These are phyloP conservation scores for Mionectes olivaceus DNA, from an alignment of 2,797 vertebrate species.

Conservation along the genomic window DNA sequence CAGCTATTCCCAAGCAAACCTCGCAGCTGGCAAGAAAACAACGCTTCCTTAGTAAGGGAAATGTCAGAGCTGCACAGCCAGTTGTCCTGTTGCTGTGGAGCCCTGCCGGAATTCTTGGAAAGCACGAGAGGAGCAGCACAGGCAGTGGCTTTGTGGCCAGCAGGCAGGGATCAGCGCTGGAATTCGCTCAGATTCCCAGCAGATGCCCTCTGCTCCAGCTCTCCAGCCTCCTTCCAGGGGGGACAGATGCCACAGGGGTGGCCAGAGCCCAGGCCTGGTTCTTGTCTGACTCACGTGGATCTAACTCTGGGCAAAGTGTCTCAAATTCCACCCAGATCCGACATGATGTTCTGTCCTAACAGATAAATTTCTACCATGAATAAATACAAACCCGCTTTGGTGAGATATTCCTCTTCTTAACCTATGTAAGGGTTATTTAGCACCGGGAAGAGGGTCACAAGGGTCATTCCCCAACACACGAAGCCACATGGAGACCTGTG, in stretches of 20 bases:
- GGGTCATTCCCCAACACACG: fast-evolving
- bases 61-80: not conserved
- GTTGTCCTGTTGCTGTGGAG: not conserved
- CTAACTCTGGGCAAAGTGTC: not conserved
- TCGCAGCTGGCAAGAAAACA: not conserved
- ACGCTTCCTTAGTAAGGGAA: not conserved
- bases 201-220: not conserved
- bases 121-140: not conserved
- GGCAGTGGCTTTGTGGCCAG: not conserved
- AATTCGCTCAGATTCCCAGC: not conserved
- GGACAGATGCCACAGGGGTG: not conserved
- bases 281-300: fast-evolving
- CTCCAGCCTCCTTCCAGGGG: not conserved
- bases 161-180: not conserved
- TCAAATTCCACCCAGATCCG: not conserved
- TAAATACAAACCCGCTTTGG: not conserved
- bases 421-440: fast-evolving
- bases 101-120: not conserved
- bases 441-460: not conserved
- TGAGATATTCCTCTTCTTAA: not conserved
- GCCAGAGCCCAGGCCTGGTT: not conserved
- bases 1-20: not conserved
- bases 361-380: not conserved
- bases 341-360: not conserved
- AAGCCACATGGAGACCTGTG: not conserved